Conservation (phyloP, 2,888 invertebrate species). For the Oligia fasciuncula region DNA sequence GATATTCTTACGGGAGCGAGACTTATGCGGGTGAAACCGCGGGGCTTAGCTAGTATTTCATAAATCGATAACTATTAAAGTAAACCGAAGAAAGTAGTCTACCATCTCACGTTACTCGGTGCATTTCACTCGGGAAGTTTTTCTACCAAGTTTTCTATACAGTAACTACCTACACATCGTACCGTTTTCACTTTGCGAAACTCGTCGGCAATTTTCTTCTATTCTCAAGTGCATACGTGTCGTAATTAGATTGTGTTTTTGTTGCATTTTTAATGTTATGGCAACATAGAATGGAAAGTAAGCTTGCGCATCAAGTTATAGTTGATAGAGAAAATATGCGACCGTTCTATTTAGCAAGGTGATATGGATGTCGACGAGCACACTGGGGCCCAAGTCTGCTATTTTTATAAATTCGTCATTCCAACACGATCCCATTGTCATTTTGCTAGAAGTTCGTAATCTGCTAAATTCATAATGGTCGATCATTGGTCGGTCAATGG, state of each 20-base stretch:
- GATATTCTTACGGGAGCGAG: no score
- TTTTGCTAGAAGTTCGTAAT: no score
- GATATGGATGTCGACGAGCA: neutral
- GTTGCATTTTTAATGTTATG: constrained; percentile 16
- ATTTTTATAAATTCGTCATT: no score
- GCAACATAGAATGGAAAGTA: constrained; percentile 16
- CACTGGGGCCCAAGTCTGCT: no score
- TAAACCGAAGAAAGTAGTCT: constrained; percentile 51
- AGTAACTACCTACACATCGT: constrained; percentile 1
- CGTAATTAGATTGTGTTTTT: constrained; percentile 39
- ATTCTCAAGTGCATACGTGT: neutral
- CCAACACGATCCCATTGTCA: no score
- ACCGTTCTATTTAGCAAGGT: neutral
- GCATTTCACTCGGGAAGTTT: constrained; percentile 49
- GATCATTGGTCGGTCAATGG: no score
- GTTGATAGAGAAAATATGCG: neutral
- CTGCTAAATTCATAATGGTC: no score
- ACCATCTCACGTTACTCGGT: constrained; percentile 57
- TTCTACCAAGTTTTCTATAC: constrained; percentile 49
- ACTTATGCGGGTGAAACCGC: no score
- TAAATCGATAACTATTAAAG: constrained; percentile 32
- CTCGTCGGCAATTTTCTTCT: constrained; percentile 40
- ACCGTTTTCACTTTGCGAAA: constrained; percentile 63
- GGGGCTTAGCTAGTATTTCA: neutral
- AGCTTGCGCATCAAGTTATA: no score